These are phyloP conservation scores for Tenthredo mesomela DNA, from an alignment of 2,888 invertebrate genomes.

Conservation along the genomic window DNA sequence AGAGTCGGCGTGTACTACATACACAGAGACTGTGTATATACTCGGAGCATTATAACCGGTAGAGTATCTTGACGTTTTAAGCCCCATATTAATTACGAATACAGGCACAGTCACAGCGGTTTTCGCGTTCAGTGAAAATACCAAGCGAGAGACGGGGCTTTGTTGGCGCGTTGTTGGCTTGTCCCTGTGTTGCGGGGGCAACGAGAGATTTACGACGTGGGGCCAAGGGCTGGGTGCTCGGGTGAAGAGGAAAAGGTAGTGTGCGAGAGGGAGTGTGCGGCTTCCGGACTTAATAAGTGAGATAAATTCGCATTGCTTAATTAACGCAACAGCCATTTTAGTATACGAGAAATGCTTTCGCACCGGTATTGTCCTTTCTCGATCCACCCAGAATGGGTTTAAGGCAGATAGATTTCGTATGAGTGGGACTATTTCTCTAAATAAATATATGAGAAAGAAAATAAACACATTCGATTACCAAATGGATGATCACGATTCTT, in stretches of 20 bases:
- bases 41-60: conserved; percentile 46
- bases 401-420: too few species aligned
- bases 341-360: conserved; percentile 28
- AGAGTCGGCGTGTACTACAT: conserved; percentile 20
- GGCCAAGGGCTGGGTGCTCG: conserved; percentile 29
- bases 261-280: conserved; percentile 35
- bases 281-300: conserved; percentile 56
- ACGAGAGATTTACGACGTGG: conserved; percentile 48
- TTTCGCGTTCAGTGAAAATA: conserved; percentile 49
- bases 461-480: not conserved
- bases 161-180: conserved; percentile 52
- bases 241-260: conserved; percentile 8
- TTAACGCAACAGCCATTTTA: conserved; percentile 53
- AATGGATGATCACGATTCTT: not conserved
- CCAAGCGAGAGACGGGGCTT: conserved; percentile 45
- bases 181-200: conserved; percentile 51
- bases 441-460: not conserved
- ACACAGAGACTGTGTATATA: conserved; percentile 17
- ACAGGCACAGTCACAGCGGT: conserved; percentile 59
- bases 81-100: conserved; percentile 64
- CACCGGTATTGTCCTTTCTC: conserved; percentile 7
- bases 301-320: conserved; percentile 55
- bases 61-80: conserved; percentile 60
- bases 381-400: not conserved
- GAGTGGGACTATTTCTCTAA: not conserved